phyloP scores from a whole-genome alignment of 2,113 vertebrate species.

The Cacatua alba region DNA sequence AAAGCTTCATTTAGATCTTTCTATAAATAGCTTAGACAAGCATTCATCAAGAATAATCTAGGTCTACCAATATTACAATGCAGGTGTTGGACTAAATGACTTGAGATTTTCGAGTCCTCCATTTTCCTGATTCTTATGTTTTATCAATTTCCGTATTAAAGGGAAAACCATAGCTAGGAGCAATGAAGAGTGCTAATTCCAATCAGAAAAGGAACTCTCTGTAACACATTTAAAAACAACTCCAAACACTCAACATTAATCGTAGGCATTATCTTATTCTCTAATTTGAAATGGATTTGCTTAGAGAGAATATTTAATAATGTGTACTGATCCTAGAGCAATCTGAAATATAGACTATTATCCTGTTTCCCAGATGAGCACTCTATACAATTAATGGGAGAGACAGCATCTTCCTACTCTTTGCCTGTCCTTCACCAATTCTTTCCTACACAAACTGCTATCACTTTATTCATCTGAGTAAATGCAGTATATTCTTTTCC shows the following conservation, averaged over 20 bases:
- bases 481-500: neutral
- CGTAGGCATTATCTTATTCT: neutral
- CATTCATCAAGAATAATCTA: neutral
- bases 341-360: neutral
- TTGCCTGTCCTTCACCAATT: neutral
- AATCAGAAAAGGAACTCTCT: neutral
- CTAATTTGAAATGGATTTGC: neutral
- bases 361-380: neutral
- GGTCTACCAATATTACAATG: neutral
- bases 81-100: neutral
- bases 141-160: neutral
- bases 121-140: neutral
- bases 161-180: neutral
- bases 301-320: conserved; percentile 8
- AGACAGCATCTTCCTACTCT: neutral
- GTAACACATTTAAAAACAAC: neutral
- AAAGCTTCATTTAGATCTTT: neutral
- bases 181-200: neutral
- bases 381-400: neutral
- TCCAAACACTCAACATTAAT: neutral
- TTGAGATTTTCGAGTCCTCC: neutral
- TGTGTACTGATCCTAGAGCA: neutral
- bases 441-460: neutral
- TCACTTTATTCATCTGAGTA: neutral
- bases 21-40: neutral